Base-by-base conservation (phyloP, 2,888 invertebrate species). In the Drosophila formosana region DNA sequence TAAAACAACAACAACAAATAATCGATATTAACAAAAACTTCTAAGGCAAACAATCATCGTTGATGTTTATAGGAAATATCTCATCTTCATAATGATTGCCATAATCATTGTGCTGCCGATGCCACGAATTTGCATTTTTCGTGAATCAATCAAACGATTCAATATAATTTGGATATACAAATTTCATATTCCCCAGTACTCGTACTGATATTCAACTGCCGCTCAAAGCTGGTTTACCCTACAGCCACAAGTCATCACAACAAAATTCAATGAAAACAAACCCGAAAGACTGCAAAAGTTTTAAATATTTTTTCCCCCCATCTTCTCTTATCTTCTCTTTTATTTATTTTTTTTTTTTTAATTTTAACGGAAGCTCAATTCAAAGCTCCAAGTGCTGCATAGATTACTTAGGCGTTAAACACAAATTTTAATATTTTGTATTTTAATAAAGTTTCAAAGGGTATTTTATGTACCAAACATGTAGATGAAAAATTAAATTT, bases 131-230 rank as follows among this genome's bases (percentile, higher is more conserved):
- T 85, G 85, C 85, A 85, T 85, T 85, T 88, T 88, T 88, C 68
- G 57, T 81, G 61, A 85, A 85, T 88, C 88, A 85, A 85, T 85
- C 85, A 85, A 85, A 62, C 67, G 63, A 62, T 82, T 76, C 52
- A 57, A 73, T 68, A 56, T 63, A 39, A 71, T 61, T 77, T 77
- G 58, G 49, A 73, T 65, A 75, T 49, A 70, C 39, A 69, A 46
- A 37, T 39, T 64, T 56, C 62, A 41, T 32, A 68, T 66, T 73
- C 68, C 74, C 77, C 69, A 53, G 67, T 72, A 41, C 50, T 61
- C 45, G 43, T 39, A 32, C 18, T 46, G 23, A 46, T 18, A 37
- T 37, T 26, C 13, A 55, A 47, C 13, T 18, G 13, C 18, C 34
- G 11, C 34, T 49, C 47, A 58, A 45, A 56, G 66, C 62, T 62